A percentile compares a stretch with the other conserved stretches of the same genome.
These are phyloP conservation scores for Megalopta genalis DNA, from an alignment of 1,140 invertebrate species.

Conservation along the genomic window DNA sequence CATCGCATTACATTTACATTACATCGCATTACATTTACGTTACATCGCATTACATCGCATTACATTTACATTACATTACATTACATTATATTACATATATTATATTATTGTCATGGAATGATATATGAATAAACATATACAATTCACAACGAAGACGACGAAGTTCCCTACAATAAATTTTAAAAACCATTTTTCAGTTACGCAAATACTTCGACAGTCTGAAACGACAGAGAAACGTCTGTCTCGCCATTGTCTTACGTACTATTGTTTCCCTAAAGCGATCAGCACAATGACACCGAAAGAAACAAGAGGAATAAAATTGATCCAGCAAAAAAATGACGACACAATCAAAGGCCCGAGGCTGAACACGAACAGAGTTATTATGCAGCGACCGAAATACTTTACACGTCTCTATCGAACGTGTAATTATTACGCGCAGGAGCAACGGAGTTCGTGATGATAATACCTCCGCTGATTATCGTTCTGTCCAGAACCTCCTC, in stretches of 20 bases:
- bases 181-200: no score
- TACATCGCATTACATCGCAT: no score
- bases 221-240: neutral
- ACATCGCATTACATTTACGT: no score
- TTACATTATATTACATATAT: no score
- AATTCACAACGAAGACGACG: no score
- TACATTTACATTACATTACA: no score
- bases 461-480: conserved; percentile 56
- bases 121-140: no score
- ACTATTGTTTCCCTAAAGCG: neutral
- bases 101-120: no score
- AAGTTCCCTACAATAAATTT: no score
- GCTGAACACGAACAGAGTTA: neutral
- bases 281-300: neutral
- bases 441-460: conserved; percentile 28
- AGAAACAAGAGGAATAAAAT: neutral
- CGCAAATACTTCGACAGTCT: no score
- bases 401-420: neutral
- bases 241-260: neutral
- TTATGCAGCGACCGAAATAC: neutral
- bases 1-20: no score
- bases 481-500: conserved; percentile 37
- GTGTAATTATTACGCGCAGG: conserved; percentile 17
- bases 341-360: neutral
- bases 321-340: neutral